Conservation (phyloP, 2,797 vertebrate genomes). For the Babyrousa celebensis region DNA sequence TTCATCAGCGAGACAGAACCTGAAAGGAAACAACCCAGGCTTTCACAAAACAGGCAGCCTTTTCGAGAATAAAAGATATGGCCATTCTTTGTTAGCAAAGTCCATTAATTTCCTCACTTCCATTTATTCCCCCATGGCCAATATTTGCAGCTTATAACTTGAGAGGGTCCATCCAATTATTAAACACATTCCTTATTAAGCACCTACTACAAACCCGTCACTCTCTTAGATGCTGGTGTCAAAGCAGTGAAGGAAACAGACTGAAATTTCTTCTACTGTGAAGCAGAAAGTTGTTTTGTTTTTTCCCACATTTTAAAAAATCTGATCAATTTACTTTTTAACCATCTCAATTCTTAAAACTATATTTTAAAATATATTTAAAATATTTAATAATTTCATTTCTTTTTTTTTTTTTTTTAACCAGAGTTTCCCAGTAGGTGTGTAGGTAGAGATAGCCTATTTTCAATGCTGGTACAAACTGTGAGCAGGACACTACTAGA, state of each 20-base stretch:
- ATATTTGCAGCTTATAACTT: background rate
- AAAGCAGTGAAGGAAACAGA: background rate
- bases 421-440: slow-evolving; percentile 99
- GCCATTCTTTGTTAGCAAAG: background rate
- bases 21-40: background rate
- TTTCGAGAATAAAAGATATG: background rate
- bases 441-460: slow-evolving; percentile 96
- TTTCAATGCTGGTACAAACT: slow-evolving; percentile 98
- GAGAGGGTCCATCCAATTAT: background rate
- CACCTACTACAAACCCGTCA: background rate
- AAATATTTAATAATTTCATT: slow-evolving; percentile 61
- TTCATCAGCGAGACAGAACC: background rate
- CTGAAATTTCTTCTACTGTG: background rate
- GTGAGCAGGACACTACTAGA: slow-evolving; percentile 98
- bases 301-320: background rate
- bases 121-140: background rate
- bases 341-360: background rate
- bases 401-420: slow-evolving; percentile 89
- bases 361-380: background rate
- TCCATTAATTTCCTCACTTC: background rate
- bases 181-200: background rate
- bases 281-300: background rate
- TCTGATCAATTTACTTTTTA: background rate
- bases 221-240: background rate
- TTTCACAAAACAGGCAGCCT: background rate